Evolutionary conservation across 2,113 vertebrate genomes (phyloP).

Genomic region (Odontesthes bonariensis): DNA sequence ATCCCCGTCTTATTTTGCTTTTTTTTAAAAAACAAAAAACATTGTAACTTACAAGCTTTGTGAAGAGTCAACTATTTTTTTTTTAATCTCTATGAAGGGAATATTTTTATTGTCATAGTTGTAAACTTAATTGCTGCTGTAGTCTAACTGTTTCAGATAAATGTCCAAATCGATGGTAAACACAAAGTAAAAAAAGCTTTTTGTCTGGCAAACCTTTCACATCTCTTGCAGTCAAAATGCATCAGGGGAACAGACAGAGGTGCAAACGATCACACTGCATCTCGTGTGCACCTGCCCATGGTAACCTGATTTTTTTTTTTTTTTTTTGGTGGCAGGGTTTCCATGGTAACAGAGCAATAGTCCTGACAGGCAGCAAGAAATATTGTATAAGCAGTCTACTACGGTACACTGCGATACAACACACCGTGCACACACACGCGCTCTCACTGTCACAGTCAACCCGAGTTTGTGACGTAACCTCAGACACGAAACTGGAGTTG

Average conservation of each 20-base stretch:
- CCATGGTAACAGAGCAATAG: constrained; percentile 80
- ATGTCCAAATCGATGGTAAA: background rate
- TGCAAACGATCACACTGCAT: constrained; percentile 64
- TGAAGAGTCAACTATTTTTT: too few species aligned
- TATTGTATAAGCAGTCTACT: constrained; percentile 63
- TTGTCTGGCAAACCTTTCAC: constrained; percentile 28
- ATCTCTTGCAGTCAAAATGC: constrained; percentile 60
- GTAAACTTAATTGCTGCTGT: too few species aligned
- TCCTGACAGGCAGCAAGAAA: constrained; percentile 73
- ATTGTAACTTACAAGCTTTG: too few species aligned
- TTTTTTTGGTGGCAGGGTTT: constrained; percentile 71
- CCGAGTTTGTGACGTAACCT: constrained; percentile 39
- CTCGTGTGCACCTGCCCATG: constrained; percentile 78
- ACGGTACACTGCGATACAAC: constrained; percentile 2
- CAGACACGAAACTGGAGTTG: constrained; percentile 40
- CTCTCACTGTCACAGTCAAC: constrained; percentile 14
- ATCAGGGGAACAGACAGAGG: constrained; percentile 57
- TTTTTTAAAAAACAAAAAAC: too few species aligned
- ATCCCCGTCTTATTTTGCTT: too few species aligned
- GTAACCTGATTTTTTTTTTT: constrained; percentile 71
- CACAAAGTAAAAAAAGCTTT: background rate
- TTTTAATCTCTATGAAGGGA: too few species aligned
- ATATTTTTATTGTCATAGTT: too few species aligned
- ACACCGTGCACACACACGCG: constrained; percentile 18
- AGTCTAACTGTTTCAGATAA: background rate